A percentile compares a stretch with the other conserved stretches of the same genome.
Conservation (phyloP, 2,113 vertebrate species). For the Tragelaphus buxtoni region DNA sequence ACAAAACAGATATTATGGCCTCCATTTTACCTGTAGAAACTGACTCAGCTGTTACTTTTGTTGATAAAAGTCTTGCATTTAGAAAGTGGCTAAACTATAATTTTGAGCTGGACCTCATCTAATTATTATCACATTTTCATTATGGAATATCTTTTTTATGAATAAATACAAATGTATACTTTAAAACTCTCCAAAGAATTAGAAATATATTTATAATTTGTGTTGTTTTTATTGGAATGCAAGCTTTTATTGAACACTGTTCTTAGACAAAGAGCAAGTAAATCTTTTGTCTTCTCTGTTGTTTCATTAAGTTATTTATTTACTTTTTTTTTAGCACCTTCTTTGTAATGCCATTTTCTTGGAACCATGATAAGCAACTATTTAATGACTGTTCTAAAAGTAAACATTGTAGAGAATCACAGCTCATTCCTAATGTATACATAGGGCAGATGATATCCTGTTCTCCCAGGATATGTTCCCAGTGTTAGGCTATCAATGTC, state of each 20-base stretch:
- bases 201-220: not conserved
- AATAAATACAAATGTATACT: not conserved
- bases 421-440: conserved; percentile 63
- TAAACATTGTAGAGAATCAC: conserved; percentile 55
- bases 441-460: not conserved
- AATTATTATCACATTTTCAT: not conserved
- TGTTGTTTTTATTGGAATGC: not conserved
- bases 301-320: not conserved
- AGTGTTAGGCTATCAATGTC: conserved; percentile 45
- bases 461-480: not conserved
- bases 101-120: not conserved
- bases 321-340: not conserved
- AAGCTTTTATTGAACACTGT: not conserved
- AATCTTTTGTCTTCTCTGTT: not conserved
- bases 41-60: not conserved
- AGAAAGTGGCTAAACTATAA: not conserved
- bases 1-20: not conserved
- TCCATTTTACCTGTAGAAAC: not conserved
- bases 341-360: conserved; percentile 44
- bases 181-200: not conserved
- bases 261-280: not conserved
- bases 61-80: not conserved
- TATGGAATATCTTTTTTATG: not conserved
- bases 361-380: conserved; percentile 53
- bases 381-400: conserved; percentile 66